Conservation (phyloP, 1,140 invertebrate species). For the Myzus persicae region DNA sequence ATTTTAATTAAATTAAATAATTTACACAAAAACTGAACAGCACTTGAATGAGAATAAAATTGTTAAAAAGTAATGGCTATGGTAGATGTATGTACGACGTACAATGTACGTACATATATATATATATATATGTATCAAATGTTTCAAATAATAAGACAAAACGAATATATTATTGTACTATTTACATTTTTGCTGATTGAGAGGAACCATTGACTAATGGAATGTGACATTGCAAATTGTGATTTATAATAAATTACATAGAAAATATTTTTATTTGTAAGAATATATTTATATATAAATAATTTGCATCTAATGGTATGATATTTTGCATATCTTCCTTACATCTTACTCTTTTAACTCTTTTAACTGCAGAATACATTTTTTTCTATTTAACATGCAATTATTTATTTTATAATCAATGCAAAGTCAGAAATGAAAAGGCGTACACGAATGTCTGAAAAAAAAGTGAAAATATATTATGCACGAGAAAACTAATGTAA, state of each 20-base stretch:
- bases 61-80: neutral
- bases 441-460: neutral
- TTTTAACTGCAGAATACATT: neutral
- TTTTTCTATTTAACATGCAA: slow-evolving; percentile 17
- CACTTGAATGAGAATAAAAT: neutral
- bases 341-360: neutral
- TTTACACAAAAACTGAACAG: neutral
- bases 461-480: neutral
- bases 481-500: neutral
- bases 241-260: neutral
- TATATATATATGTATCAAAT: neutral
- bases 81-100: too few species aligned
- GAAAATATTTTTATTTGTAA: neutral
- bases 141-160: neutral
- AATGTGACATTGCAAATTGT: neutral
- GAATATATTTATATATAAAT: neutral
- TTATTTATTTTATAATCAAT: slow-evolving; percentile 17
- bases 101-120: too few species aligned
- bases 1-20: neutral
- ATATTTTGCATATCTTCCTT: neutral
- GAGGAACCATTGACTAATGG: neutral
- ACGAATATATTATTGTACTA: neutral
- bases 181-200: neutral
- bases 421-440: neutral
- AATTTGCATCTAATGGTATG: neutral